Percentiles rank a stretch among this genome's conserved stretches.
phyloP scores from a whole-genome alignment of 2,888 invertebrate species.

The Horisme vitalbata region DNA sequence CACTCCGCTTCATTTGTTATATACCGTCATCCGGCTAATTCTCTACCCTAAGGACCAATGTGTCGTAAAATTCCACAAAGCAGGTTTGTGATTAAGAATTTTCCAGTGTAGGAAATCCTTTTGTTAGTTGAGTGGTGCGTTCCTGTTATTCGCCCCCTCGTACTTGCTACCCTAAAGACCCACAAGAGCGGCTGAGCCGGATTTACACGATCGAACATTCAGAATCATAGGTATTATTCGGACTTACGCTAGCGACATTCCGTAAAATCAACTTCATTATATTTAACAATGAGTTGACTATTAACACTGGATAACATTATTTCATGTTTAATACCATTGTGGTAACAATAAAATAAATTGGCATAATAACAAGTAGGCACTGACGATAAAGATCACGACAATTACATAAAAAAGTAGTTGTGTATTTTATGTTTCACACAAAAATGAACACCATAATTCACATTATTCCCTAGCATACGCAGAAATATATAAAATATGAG shows the following conservation, averaged over 20 bases:
- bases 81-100: conserved; percentile 53
- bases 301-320: no score
- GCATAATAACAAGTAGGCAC: no score
- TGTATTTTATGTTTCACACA: conserved; percentile 31
- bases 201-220: conserved; percentile 66
- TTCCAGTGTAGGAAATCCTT: conserved; percentile 57
- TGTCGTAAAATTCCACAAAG: conserved; percentile 42
- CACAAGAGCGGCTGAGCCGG: conserved; percentile 62
- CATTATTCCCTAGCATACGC: conserved; percentile 48
- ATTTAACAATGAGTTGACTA: background rate
- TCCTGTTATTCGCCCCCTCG: conserved; percentile 55
- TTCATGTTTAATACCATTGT: no score
- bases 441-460: conserved; percentile 40
- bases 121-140: conserved; percentile 56
- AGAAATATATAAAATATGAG: conserved; percentile 47
- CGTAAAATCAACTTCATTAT: background rate
- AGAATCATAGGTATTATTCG: conserved; percentile 44
- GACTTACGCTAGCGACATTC: conserved; percentile 28
- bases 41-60: conserved; percentile 28
- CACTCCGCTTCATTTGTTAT: conserved; percentile 13
- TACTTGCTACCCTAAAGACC: conserved; percentile 46
- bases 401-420: conserved; percentile 4
- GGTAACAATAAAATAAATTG: no score
- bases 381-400: no score
- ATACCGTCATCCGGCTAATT: conserved; percentile 33